Conservation (phyloP, 92 coral and sea anemone species). For the Porites lobata region DNA sequence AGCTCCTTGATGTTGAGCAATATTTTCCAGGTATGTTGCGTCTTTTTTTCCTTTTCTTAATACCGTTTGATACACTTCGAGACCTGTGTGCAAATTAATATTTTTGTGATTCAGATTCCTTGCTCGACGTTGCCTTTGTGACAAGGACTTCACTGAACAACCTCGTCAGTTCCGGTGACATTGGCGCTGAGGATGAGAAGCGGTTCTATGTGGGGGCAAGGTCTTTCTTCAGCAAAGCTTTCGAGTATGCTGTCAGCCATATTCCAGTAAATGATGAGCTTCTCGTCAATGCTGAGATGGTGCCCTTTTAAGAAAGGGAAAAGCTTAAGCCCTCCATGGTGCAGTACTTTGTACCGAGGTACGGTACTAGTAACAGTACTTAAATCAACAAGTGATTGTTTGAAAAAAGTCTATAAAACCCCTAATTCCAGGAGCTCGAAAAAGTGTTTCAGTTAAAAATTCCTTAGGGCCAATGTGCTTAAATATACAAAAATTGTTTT, state of each 20-base stretch:
- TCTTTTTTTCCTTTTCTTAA: slow-evolving; percentile 17
- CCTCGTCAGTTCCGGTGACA: slow-evolving; percentile 61
- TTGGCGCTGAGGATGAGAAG: slow-evolving; percentile 55
- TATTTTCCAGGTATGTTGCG: slow-evolving; percentile 47
- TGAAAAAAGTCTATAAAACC: slow-evolving; percentile 36
- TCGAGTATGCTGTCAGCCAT: slow-evolving; percentile 57
- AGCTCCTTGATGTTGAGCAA: slow-evolving; percentile 67
- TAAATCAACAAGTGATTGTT: slow-evolving; percentile 4
- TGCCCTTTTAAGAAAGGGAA: slow-evolving; percentile 55
- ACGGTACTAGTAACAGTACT: slow-evolving; percentile 16
- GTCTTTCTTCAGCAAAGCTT: slow-evolving; percentile 53
- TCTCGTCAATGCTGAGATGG: slow-evolving; percentile 66
- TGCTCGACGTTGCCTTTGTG: slow-evolving; percentile 67
- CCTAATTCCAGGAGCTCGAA: slow-evolving; percentile 14
- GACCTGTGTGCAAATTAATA: slow-evolving; percentile 49
- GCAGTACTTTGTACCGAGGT: slow-evolving; percentile 65
- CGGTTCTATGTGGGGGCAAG: slow-evolving; percentile 60
- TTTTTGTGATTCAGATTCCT: slow-evolving; percentile 68
- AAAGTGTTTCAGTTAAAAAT: neutral
- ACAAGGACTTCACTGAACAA: slow-evolving; percentile 64
- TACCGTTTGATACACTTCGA: slow-evolving; percentile 19
- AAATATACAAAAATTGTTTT: slow-evolving; percentile 17
- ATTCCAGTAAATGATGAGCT: slow-evolving; percentile 72
- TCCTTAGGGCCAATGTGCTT: neutral
- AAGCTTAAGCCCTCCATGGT: slow-evolving; percentile 42